Base-by-base conservation (phyloP, 2,888 invertebrate genomes). In the Cephonodes hylas region DNA sequence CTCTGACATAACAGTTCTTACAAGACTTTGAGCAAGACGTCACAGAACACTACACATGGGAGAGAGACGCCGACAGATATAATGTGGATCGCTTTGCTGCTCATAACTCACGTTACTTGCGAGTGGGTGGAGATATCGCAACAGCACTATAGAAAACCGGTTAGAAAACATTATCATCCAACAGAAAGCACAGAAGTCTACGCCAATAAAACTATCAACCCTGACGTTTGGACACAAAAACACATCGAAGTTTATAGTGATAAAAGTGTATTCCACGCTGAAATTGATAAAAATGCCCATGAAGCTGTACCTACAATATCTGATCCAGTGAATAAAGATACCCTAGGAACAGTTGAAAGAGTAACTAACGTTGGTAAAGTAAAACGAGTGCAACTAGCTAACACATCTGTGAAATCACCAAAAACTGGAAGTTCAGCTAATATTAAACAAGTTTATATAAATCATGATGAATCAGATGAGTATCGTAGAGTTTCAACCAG, bases 101-200 rank as follows among this genome's bases (percentile, higher is more conserved):
- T 88, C 20, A 67, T 85, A 62, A 64, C 72, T 22, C 73, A 69
- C 62, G 79, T 71, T 15, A 20, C 69, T 20, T 67, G 81, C 42
- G 91, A 92, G 60, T 92, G 91, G 91, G 89, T 92, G 31, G 86
- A 92, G 68, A 91, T 92, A 65, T 80, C 91, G 0, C 91, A 91
- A 65, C 84, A 85, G 45, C 79, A 85, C 64, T 86, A 87, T 67
- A 77, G 75, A 42, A 85, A 84, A 64, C 80, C 85, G 2, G 20
- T 72, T 13, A 56, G 10, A 38, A 34, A 13, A 8, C 10, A 13
- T 2, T 23, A 42, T 15, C 5, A 34, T 5, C 18, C 25, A 7
- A 45, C 58, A 22, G 42, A 67, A n/a, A 65, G 65, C 0, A 67
- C 72, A 2, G 74, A 69, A 65, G 62, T 74, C n/a, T 83, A 81